Evolutionary conservation across 2,888 invertebrate genomes (phyloP), one percentile per base, ranked within the genome.

Genomic region (Andricus curvator): DNA sequence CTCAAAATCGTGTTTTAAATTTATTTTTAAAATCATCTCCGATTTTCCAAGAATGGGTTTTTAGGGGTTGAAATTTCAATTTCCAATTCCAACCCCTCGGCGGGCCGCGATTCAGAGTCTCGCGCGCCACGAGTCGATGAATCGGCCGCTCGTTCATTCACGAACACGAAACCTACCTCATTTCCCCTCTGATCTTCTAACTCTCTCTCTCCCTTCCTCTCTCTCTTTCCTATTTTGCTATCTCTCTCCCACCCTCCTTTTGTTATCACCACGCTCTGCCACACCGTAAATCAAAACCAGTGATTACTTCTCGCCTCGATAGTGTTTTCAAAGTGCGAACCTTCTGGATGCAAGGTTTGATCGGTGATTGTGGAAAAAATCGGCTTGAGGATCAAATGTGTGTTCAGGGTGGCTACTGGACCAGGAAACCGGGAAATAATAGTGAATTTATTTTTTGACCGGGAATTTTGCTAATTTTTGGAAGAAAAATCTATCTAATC

Each of bases 101-200:
- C 33, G 56, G 51, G 13, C 56, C 56, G 74, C 37, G 74, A 74
- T 74, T 74, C 74, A 74, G 20, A 74, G 20, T 74, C 51, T 74
- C 51, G 74, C 74, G 56, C 74, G 74, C 74, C 74, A 74, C 74
- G 56, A 74, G 56, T 74, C 74, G 74, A 74, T 74, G 74, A 74
- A 74, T 74, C 74, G 56, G 74, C 74, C 56, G n/a, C 74, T 74
- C 33, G 74, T 74, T 74, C 74, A 74, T 74, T 74, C 74, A 74
- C 74, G 74, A 74, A 60, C 74, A 74, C 74, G 74, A 74, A 33
- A 74, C 74, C 74, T 56, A 33, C 56, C 29, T 56, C 74, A 51
- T 74, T 74, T 74, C 70, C 70, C 51, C 70, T 56, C 48, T n/a
- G 33, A 48, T 56, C 51, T 74, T 51, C n/a, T 51, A n/a, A 17